Percentiles rank a stretch among this genome's conserved stretches.
phyloP scores from a whole-genome alignment of 2,113 vertebrate species.

The Mungos mungo region DNA sequence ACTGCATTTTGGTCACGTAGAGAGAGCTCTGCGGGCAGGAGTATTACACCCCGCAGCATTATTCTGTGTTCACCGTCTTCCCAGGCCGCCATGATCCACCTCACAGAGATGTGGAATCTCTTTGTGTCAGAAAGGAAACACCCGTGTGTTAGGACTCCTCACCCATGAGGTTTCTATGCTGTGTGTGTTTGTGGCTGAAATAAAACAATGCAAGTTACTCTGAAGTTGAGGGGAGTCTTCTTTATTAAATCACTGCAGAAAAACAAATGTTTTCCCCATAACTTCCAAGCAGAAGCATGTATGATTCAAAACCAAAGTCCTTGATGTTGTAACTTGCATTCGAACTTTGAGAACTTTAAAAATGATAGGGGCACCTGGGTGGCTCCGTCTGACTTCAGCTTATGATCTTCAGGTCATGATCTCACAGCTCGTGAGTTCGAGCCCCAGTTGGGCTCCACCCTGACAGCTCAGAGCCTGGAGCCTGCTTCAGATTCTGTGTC shows the following conservation, averaged over 20 bases:
- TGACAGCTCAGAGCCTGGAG: no score
- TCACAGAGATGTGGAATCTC: background rate
- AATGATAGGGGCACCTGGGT: background rate
- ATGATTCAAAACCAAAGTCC: background rate
- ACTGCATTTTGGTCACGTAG: background rate
- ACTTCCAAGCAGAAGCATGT: conserved; percentile 13
- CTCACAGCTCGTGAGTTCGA: no score
- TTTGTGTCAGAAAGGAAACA: background rate
- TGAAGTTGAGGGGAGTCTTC: background rate
- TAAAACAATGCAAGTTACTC: background rate
- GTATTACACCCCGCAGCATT: background rate
- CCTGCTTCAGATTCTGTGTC: no score
- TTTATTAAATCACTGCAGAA: background rate
- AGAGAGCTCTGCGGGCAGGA: background rate
- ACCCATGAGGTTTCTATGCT: background rate
- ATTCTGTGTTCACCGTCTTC: background rate
- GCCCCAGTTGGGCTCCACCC: no score
- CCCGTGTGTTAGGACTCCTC: accelerated
- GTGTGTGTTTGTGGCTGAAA: background rate
- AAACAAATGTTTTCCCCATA: background rate
- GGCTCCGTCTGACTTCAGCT: no score
- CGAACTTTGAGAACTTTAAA: background rate
- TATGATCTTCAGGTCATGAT: no score
- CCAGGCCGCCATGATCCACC: background rate
- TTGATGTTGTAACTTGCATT: background rate